phyloP scores from a whole-genome alignment of 2,797 vertebrate genomes.

The Catharus ustulatus region DNA sequence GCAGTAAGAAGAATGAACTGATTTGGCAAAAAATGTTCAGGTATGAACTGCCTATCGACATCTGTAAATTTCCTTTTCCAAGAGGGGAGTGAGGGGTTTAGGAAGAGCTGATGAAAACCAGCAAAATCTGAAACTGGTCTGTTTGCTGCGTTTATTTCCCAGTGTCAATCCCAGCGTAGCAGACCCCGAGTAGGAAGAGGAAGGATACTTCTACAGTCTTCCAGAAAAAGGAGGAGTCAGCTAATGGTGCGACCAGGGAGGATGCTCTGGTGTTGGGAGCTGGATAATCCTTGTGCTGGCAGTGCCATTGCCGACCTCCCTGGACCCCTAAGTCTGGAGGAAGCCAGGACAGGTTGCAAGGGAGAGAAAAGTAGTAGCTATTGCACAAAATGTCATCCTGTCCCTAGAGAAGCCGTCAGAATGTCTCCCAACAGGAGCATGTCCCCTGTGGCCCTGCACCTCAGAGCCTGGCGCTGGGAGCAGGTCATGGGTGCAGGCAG shows the following conservation, averaged over 20 bases:
- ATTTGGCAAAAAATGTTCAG: not conserved
- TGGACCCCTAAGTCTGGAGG: not conserved
- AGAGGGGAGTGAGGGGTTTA: not conserved
- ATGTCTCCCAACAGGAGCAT: fast-evolving
- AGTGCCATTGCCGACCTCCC: not conserved
- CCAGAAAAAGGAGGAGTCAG: not conserved
- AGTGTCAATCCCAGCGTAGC: not conserved
- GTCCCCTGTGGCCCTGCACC: not conserved
- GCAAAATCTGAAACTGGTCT: not conserved
- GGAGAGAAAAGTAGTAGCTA: not conserved
- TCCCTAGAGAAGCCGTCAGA: not conserved
- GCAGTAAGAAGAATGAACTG: not conserved
- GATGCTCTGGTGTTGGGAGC: not conserved
- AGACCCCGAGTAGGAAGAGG: not conserved
- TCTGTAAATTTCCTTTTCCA: not conserved
- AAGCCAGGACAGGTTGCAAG: not conserved
- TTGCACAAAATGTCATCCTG: not conserved
- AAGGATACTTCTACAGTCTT: not conserved
- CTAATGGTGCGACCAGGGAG: not conserved
- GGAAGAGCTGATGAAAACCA: not conserved
- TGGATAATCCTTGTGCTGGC: not conserved
- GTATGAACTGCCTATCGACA: not conserved
- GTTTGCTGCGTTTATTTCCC: not conserved
- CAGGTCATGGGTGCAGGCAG: not conserved
- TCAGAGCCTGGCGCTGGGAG: not conserved